Evolutionary conservation across 2,113 vertebrate species (phyloP).

Genomic region (Onychostoma macrolepis): DNA sequence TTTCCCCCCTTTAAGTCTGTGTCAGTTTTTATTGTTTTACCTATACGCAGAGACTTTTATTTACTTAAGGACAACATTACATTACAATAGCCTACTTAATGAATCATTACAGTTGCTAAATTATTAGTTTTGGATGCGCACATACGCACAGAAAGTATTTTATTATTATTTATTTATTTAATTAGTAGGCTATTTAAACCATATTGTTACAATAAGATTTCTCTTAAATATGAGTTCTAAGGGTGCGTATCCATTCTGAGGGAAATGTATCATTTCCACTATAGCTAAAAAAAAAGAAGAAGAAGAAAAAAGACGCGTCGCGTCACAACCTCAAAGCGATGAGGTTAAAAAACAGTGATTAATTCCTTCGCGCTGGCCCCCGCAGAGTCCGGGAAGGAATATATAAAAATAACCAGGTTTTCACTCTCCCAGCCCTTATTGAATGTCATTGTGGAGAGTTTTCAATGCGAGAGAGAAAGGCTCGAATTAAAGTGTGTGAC

Average conservation of each 20-base stretch:
- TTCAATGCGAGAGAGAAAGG: constrained; percentile 99
- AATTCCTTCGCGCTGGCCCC: constrained; percentile 88
- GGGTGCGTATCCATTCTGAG: neutral
- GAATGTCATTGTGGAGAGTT: constrained; percentile 99
- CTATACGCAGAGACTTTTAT: neutral
- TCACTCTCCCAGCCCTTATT: constrained; percentile 97
- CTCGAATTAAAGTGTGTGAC: constrained; percentile 99
- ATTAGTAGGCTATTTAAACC: neutral
- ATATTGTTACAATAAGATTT: neutral
- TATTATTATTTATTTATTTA: no score
- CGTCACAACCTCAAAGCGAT: constrained; percentile 80
- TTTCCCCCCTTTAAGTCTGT: neutral
- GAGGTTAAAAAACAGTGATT: constrained; percentile 91
- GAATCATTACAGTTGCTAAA: no score
- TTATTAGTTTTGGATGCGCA: neutral
- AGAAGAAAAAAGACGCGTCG: constrained; percentile 55
- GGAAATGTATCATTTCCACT: constrained; percentile 76
- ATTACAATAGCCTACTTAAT: neutral
- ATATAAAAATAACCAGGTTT: constrained; percentile 98
- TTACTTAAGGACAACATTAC: neutral
- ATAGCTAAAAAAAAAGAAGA: constrained; percentile 61
- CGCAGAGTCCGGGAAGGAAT: constrained; percentile 91
- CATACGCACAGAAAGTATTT: neutral
- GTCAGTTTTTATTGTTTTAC: neutral
- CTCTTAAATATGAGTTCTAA: constrained; percentile 61